Base-by-base conservation (phyloP, 2,797 vertebrate species). In the Anas bernieri region DNA sequence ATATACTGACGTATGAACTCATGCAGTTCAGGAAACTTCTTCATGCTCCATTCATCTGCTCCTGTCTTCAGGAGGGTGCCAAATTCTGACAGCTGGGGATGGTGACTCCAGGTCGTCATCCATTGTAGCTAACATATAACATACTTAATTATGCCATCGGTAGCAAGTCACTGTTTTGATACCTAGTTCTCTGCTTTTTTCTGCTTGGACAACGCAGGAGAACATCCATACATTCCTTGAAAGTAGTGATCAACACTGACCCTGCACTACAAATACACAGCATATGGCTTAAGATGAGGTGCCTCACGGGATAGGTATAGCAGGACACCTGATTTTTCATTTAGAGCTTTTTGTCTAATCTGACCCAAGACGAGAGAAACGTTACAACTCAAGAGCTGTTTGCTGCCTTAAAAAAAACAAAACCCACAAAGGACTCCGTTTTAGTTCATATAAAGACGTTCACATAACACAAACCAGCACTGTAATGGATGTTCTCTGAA, bases 281-380 rank as follows among this genome's bases (percentile, higher is more conserved):
- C 12, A 26, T 70, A 37, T 18, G 56, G 41, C 25, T 87, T 54
- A 88, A 69, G 59, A 90, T 72, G 37, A 92, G 79, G 58, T 37
- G 41, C 78, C 46, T 73, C 35, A 30, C 28, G 33, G 58, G 67
- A 76, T 1, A 70, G 52, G 43, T 33, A 50, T 13, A 88, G 48
- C 43, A 66, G 46, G 61, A 77, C 33, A 64, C 15, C 22, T 1
- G 7, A 41, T 67, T 93, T 92, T 86, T 95, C 85, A 88, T 83
- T 88, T 66, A 88, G 64, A 91, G 68, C 41, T 92, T 77, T 61
- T n/a, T 91, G 63, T 37, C 78, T 93, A 82, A 88, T 13, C 63
- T 58, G 33, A 86, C 52, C 35, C 78, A 77, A 88, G 93, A 86
- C 48, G 67, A 86, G 1, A 86, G 68, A 88, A 78, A 83, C 56